These are phyloP conservation scores for Arion vulgaris DNA, from an alignment of 1,140 invertebrate genomes.

Conservation along the genomic window DNA sequence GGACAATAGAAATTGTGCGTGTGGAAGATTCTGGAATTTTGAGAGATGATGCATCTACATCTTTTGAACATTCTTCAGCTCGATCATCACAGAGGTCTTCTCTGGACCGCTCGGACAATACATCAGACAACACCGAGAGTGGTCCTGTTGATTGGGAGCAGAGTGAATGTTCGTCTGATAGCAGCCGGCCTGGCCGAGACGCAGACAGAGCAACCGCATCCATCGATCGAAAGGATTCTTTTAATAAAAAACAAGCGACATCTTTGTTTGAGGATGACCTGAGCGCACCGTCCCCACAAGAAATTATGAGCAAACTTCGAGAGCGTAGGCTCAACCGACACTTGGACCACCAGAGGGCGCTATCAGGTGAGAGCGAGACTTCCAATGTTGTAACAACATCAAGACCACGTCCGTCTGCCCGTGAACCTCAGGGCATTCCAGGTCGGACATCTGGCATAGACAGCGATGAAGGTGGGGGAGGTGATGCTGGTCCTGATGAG, in stretches of 20 bases:
- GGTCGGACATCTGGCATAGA: conserved; percentile 43
- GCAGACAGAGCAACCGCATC: conserved; percentile 17
- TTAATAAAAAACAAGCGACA: conserved; percentile 38
- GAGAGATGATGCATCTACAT: conserved; percentile 19
- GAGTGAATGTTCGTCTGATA: conserved; percentile 25
- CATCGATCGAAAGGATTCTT: conserved; percentile 32
- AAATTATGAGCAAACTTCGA: conserved; percentile 64
- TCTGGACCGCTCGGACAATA: conserved; percentile 33
- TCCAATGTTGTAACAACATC: conserved; percentile 24
- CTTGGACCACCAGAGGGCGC: conserved; percentile 64
- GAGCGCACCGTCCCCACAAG: conserved; percentile 64
- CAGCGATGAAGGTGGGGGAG: conserved; percentile 26
- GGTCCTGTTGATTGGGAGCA: conserved; percentile 34
- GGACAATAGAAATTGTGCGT: conserved; percentile 50
- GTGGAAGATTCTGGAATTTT: conserved; percentile 33
- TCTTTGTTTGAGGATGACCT: conserved; percentile 66
- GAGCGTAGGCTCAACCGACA: conserved; percentile 62
- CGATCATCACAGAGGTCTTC: conserved; percentile 38
- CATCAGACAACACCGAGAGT: conserved; percentile 29
- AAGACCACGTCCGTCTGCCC: conserved; percentile 53
- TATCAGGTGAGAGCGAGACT: conserved; percentile 50
- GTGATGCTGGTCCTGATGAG: conserved; percentile 50
- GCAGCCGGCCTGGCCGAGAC: conserved; percentile 34
- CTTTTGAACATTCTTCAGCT: conserved; percentile 31
- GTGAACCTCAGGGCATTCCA: conserved; percentile 68